phyloP scores from a whole-genome alignment of 2,113 vertebrate species.

The Labeo catla region DNA sequence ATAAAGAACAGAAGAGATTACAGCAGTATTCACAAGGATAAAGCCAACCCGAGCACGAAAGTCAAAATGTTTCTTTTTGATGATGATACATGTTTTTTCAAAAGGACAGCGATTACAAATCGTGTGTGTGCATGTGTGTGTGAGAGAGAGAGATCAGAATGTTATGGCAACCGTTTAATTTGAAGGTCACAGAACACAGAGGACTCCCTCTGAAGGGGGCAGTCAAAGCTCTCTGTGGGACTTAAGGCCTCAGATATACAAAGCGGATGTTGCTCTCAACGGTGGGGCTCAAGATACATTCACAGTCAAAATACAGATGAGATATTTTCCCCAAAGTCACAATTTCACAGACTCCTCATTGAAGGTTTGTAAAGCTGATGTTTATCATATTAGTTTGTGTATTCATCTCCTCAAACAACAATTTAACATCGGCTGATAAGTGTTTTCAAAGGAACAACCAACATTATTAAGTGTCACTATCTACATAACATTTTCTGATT shows the following conservation, averaged over 20 bases:
- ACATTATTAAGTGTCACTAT: not conserved
- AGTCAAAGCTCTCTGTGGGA: conserved; percentile 22
- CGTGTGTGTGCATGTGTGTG: not conserved
- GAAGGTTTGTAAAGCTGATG: not conserved
- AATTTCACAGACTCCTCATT: not conserved
- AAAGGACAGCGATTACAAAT: conserved; percentile 9
- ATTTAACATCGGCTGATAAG: not conserved
- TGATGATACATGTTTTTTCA: not conserved
- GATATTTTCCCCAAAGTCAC: not conserved
- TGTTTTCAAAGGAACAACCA: not conserved
- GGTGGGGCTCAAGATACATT: not conserved
- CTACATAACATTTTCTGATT: not conserved
- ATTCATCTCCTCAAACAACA: conserved; percentile 2
- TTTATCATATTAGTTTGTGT: conserved; percentile 1
- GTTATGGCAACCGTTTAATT: not conserved
- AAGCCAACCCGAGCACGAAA: not conserved
- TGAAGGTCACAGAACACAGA: conserved; percentile 28
- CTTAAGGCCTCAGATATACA: not conserved
- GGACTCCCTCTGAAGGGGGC: not conserved
- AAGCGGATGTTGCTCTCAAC: conserved; percentile 1
- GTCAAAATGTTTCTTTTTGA: conserved; percentile 5
- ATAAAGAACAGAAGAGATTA: not conserved
- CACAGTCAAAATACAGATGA: conserved; percentile 5
- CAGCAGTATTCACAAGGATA: not conserved
- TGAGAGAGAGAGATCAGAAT: not conserved